Base-by-base conservation (phyloP, 2,888 invertebrate species). In the Noctua janthe region DNA sequence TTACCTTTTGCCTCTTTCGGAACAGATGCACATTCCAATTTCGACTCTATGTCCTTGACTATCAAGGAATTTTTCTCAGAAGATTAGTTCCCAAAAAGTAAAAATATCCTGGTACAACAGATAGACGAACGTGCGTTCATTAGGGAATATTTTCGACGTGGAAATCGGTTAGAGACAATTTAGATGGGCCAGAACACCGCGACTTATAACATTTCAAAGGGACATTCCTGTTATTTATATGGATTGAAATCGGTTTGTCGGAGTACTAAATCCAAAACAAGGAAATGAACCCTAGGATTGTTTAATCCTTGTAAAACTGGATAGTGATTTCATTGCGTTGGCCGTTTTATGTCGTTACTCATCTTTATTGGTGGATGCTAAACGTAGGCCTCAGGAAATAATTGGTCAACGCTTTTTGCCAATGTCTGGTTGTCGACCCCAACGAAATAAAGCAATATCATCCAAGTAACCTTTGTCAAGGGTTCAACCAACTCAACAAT, bases 71-170 rank as follows among this genome's bases (percentile, higher is more conserved):
- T 74, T 73, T 77, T 78, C 70, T 49, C 66, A 78, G 66, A 81
- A 82, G 62, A 71, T 75, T 80, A 82, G 71, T 81, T 82, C 66
- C 71, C 62, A 72, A 81, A 76, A 83, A 81, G 88, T 81, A 88
- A 78, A 88, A 87, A 83, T 85, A 89, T 86, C 85, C 87, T 90
- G 79, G 90, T 86, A 83, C 82, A 85, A 83, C 88, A 83, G 88
- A 86, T 87, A 87, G 89, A 91, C 87, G 90, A 93, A 91, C 91
- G 90, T 90, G 91, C 91, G 92, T 93, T 94, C 94, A 94, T 95
- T 95, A 94, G 90, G 88, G 91, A 93, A 92, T 95, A 95, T 95
- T 95, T 95, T 92, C 88, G 92, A 91, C 88, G 83, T 91, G 92
- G 91, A 93, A 93, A 93, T 92, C 91, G 90, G 88, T 92, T 92